Conservation (phyloP, 1,140 invertebrate species). For the Archegozetes longisetosus region DNA sequence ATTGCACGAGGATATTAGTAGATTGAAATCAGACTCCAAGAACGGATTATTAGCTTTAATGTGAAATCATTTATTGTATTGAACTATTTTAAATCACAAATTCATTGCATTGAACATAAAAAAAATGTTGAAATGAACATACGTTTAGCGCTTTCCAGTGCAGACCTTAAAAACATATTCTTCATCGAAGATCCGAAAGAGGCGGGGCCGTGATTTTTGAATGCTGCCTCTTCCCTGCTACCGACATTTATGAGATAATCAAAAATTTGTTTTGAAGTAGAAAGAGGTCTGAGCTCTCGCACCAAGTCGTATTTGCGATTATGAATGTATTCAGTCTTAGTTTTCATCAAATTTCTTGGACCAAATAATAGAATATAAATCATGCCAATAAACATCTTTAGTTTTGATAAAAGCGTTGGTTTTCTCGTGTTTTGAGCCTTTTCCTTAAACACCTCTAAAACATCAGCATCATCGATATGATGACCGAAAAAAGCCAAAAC, state of each 20-base stretch:
- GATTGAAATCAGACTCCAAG: constrained; percentile 43
- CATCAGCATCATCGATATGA: constrained; percentile 7
- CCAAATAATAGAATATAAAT: neutral
- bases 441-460: neutral
- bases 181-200: constrained; percentile 3
- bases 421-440: neutral
- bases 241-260: neutral
- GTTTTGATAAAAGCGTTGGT: neutral
- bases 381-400: neutral
- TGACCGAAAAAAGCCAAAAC: constrained; percentile 8
- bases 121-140: neutral
- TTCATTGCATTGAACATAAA: neutral
- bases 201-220: neutral
- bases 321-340: neutral
- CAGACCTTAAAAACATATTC: neutral
- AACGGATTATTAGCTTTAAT: neutral
- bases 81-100: too few relatives aligned
- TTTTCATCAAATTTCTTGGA: neutral
- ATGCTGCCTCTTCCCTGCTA: too few relatives aligned
- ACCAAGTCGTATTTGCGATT: neutral
- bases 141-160: neutral
- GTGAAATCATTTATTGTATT: too few relatives aligned
- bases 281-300: neutral
- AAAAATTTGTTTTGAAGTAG: neutral
- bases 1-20: constrained; percentile 43